Percentiles rank a stretch among this genome's conserved stretches.
These are phyloP conservation scores for Heterochromis multidens DNA, from an alignment of 2,113 vertebrate genomes.

Conservation along the genomic window DNA sequence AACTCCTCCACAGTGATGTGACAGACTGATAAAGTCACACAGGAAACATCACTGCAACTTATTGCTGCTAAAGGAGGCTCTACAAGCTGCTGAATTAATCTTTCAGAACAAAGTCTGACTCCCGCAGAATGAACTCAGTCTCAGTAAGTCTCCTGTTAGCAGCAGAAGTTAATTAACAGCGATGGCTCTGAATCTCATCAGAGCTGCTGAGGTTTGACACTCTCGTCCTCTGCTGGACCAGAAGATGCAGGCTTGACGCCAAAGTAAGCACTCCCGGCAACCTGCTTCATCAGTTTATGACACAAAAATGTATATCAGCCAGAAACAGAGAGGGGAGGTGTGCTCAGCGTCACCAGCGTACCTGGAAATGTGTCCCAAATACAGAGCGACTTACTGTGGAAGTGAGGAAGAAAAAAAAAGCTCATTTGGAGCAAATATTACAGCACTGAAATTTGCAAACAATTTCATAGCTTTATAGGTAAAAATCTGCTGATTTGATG, in stretches of 20 bases:
- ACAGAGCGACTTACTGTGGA: background rate
- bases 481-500: background rate
- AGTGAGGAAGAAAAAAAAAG: background rate
- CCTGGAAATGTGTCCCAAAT: background rate
- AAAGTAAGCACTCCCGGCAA: background rate
- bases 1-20: background rate
- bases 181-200: background rate
- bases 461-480: background rate
- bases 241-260: background rate
- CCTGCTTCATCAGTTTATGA: background rate
- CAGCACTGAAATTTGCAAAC: background rate
- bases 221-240: background rate
- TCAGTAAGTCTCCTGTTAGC: background rate
- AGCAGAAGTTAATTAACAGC: background rate
- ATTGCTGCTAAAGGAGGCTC: background rate
- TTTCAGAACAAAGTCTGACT: background rate
- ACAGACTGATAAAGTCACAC: background rate
- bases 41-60: background rate
- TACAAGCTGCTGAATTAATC: background rate
- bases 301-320: background rate
- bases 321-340: background rate
- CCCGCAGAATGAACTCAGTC: background rate
- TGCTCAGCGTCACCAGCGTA: too few relatives aligned
- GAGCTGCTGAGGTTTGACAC: background rate
- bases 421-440: background rate